Percentiles rank a stretch among this genome's conserved stretches.
These are phyloP conservation scores for Gnathonemus echidnorhynchus DNA, from an alignment of 2,113 vertebrate species.

Conservation along the genomic window DNA sequence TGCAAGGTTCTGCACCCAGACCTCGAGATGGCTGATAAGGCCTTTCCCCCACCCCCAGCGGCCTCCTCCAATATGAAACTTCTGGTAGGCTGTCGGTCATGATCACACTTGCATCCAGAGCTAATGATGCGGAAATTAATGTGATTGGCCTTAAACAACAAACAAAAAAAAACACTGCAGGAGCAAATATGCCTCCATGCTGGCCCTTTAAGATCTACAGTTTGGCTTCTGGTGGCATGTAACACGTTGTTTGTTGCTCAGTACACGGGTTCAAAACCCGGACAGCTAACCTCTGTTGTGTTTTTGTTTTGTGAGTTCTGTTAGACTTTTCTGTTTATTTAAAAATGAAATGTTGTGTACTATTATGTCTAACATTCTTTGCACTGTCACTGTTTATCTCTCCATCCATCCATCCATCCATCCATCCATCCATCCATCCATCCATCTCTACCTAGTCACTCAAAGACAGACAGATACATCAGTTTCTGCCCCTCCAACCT, in stretches of 20 bases:
- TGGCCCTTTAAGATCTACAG: neutral
- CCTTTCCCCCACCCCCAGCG: constrained; percentile 85
- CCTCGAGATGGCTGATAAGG: constrained; percentile 93
- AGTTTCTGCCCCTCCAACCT: neutral
- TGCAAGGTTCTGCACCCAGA: constrained; percentile 89
- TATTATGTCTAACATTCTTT: neutral
- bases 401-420: neutral
- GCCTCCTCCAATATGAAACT: constrained; percentile 86
- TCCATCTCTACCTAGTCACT: neutral
- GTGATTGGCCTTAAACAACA: neutral
- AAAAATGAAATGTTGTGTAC: neutral
- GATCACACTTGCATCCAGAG: neutral
- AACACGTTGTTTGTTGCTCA: neutral
- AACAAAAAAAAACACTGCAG: neutral
- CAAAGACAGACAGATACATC: neutral
- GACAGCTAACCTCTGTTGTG: neutral
- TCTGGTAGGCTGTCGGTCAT: constrained; percentile 70
- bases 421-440: neutral
- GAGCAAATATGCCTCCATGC: neutral
- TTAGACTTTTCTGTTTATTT: neutral
- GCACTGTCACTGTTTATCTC: neutral
- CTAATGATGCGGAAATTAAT: neutral
- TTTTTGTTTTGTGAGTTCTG: neutral
- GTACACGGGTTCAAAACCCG: neutral
- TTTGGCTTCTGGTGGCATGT: neutral